Evolutionary conservation across 2,797 vertebrate species (phyloP).

Genomic region (Moxostoma hubbsi): DNA sequence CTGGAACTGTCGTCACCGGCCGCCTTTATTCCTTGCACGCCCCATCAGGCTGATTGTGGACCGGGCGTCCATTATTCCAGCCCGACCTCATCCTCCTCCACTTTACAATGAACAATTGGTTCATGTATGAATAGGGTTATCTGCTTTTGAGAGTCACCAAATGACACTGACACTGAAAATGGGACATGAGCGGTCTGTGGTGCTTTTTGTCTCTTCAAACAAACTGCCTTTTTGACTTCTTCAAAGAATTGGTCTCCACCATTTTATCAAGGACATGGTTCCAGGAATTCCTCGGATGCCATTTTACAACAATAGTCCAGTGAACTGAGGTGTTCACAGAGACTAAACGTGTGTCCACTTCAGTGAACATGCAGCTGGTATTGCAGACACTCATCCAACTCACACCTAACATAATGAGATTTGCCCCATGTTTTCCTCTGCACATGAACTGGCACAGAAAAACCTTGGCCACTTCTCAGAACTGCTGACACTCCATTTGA

Average conservation of each 20-base stretch:
- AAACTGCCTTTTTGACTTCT: constrained; percentile 9
- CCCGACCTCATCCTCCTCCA: too few relatives aligned
- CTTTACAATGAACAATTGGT: background rate
- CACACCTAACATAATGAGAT: background rate
- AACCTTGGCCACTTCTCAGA: constrained; percentile 35
- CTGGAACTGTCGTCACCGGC: too few relatives aligned
- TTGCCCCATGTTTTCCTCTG: constrained; percentile 22
- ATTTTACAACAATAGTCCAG: constrained; percentile 12
- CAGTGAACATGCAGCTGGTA: constrained; percentile 9
- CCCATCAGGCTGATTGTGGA: too few relatives aligned
- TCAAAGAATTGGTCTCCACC: constrained; percentile 22
- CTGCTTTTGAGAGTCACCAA: background rate
- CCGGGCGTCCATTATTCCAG: too few relatives aligned
- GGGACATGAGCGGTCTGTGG: constrained; percentile 1
- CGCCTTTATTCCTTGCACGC: too few relatives aligned
- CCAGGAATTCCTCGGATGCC: constrained; percentile 16
- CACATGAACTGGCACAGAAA: constrained; percentile 32
- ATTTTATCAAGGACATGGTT: constrained; percentile 33
- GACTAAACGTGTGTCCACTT: constrained; percentile 1
- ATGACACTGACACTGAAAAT: background rate
- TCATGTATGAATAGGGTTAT: constrained; percentile 7
- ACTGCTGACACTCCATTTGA: constrained; percentile 34
- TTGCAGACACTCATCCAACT: constrained; percentile 18
- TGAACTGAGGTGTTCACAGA: constrained; percentile 22
- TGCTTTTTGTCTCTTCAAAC: constrained; percentile 37